A percentile compares a stretch with the other conserved stretches of the same genome.
Evolutionary conservation across 1,140 invertebrate genomes (phyloP).

Genomic region (Hermatobates lingyangjiaoensis): DNA sequence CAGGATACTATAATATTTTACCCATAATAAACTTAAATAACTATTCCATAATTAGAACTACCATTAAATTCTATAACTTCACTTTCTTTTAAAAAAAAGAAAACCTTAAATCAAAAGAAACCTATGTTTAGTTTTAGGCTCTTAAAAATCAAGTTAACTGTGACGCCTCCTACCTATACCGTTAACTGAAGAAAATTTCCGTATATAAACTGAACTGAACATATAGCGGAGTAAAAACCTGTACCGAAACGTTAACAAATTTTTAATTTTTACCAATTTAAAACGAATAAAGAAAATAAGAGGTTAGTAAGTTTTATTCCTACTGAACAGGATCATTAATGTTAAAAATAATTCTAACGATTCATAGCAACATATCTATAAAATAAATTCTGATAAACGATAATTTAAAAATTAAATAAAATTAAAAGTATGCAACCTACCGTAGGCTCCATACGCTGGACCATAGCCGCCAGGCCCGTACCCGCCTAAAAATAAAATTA

Average conservation of each 20-base stretch:
- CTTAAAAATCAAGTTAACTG: neutral
- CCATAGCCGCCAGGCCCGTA: constrained; percentile 21
- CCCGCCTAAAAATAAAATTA: constrained; percentile 14
- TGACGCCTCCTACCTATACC: neutral
- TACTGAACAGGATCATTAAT: neutral
- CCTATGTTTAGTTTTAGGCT: neutral
- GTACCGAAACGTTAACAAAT: no score
- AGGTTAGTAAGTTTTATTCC: neutral
- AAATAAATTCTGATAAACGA: neutral
- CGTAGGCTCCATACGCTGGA: constrained; percentile 49
- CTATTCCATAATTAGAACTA: neutral
- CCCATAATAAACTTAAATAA: neutral
- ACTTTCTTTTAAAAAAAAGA: neutral
- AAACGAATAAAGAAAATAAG: no score
- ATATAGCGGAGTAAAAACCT: no score
- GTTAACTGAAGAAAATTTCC: no score
- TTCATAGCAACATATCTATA: neutral
- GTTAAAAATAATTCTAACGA: neutral
- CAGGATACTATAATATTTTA: neutral
- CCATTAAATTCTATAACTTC: neutral
- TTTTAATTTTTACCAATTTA: no score
- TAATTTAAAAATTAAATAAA: neutral
- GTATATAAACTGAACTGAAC: no score
- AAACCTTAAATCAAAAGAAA: neutral
- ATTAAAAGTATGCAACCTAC: neutral